Percentiles rank a stretch among this genome's conserved stretches.
These are phyloP conservation scores for Tauraco hartlaubi DNA, from an alignment of 2,797 vertebrate species.

Conservation along the genomic window DNA sequence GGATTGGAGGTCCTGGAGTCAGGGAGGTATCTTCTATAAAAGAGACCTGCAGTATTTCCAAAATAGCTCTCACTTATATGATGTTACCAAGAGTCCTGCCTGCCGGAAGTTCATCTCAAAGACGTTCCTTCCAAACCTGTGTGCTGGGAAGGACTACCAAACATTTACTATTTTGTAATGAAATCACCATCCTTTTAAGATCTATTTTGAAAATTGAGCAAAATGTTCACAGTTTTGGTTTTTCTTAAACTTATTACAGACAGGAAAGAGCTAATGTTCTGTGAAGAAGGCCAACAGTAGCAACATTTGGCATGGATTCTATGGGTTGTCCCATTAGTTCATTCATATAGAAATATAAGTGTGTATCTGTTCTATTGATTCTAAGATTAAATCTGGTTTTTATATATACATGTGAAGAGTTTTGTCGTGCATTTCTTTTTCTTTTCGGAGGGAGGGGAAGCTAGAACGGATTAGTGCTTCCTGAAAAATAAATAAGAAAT, in stretches of 20 bases:
- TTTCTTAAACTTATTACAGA: neutral
- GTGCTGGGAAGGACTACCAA: neutral
- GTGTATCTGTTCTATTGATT: neutral
- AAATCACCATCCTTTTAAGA: neutral
- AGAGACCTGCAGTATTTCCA: neutral
- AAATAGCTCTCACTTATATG: neutral
- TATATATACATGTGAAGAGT: neutral
- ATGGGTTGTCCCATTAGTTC: neutral
- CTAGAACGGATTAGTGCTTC: neutral
- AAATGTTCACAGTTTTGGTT: neutral
- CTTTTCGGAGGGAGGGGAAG: neutral
- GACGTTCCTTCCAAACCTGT: neutral
- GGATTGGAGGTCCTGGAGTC: neutral
- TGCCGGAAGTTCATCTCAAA: neutral
- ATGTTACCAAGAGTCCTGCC: neutral
- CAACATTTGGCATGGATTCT: neutral
- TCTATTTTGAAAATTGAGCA: neutral
- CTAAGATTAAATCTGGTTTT: neutral
- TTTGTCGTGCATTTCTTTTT: neutral
- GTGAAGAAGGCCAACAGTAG: neutral
- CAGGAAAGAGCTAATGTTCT: neutral
- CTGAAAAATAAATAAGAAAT: conserved; percentile 32
- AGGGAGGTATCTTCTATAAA: neutral
- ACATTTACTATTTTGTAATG: neutral
- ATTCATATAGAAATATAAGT: neutral